Conservation (phyloP, 2,888 invertebrate genomes). For the Sclerodermus sp. region DNA sequence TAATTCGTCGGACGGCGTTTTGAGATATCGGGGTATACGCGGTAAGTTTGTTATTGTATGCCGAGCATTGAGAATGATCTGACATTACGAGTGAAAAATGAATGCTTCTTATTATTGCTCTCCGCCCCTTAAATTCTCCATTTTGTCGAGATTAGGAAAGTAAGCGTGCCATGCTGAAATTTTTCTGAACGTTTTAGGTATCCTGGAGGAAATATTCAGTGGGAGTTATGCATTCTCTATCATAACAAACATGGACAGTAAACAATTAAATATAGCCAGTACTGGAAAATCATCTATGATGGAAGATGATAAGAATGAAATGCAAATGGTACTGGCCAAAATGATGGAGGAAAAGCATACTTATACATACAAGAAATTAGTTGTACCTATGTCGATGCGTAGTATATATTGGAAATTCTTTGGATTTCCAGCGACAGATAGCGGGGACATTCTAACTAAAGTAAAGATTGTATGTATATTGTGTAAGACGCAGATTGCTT, state of each 20-base stretch:
- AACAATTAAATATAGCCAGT: slow-evolving; percentile 19
- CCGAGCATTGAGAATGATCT: slow-evolving; percentile 7
- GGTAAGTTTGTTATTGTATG: slow-evolving; percentile 37
- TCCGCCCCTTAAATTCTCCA: slow-evolving; percentile 1
- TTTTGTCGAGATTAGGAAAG: slow-evolving; percentile 31
- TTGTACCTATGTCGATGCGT: slow-evolving; percentile 60
- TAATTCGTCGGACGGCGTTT: slow-evolving; percentile 42
- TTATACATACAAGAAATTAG: slow-evolving; percentile 57
- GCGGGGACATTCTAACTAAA: slow-evolving; percentile 57
- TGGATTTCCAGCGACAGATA: slow-evolving; percentile 60
- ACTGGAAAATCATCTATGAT: slow-evolving; percentile 13
- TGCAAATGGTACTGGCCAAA: slow-evolving; percentile 47
- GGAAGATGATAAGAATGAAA: slow-evolving; percentile 30
- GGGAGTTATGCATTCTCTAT: slow-evolving; percentile 20
- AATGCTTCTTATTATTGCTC: too few species aligned
- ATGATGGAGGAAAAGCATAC: slow-evolving; percentile 54
- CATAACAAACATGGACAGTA: slow-evolving; percentile 24
- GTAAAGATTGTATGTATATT: slow-evolving; percentile 59
- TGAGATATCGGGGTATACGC: slow-evolving; percentile 42
- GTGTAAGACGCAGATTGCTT: slow-evolving; percentile 60
- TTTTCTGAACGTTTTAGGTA: slow-evolving; percentile 11
- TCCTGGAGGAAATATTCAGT: slow-evolving; percentile 9
- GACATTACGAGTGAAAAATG: slow-evolving; percentile 7
- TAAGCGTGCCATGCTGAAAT: slow-evolving; percentile 16
- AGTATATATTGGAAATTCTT: slow-evolving; percentile 62